Evolutionary conservation across 1,140 invertebrate species (phyloP).

Genomic region (Drosophila tropicalis): DNA sequence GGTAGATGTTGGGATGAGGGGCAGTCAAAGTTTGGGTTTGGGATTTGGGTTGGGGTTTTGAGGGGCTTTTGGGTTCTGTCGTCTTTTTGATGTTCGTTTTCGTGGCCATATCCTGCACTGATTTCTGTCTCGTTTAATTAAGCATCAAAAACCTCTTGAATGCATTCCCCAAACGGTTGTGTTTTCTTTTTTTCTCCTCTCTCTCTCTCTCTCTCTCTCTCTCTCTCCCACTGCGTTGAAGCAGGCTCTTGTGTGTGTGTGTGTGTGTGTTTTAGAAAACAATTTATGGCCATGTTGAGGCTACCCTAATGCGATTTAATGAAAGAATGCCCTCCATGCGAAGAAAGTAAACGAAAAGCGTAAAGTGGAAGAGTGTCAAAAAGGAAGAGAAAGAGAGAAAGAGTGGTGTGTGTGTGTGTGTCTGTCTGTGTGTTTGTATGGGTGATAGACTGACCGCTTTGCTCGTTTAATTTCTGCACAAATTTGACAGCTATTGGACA

Average conservation of each 20-base stretch:
- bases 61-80: background rate
- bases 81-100: constrained; percentile 3
- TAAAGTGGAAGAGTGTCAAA: background rate
- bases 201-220: too few relatives aligned
- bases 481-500: constrained; percentile 79
- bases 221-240: too few relatives aligned
- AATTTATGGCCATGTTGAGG: constrained; percentile 48
- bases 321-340: constrained; percentile 4
- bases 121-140: constrained; percentile 12
- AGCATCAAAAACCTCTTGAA: background rate
- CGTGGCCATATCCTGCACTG: constrained; percentile 2
- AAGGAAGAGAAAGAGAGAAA: background rate
- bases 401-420: background rate
- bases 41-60: too few relatives aligned
- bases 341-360: background rate
- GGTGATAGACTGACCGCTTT: constrained; percentile 7
- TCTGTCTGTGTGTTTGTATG: background rate
- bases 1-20: too few relatives aligned
- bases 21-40: background rate
- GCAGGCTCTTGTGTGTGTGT: background rate
- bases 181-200: constrained; percentile 14
- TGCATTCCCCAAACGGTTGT: constrained; percentile 5
- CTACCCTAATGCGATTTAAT: constrained; percentile 33
- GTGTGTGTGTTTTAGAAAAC: constrained; percentile 27
- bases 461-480: constrained; percentile 65